phyloP scores from a whole-genome alignment of 2,888 invertebrate genomes.

The Drosophila cognata region DNA sequence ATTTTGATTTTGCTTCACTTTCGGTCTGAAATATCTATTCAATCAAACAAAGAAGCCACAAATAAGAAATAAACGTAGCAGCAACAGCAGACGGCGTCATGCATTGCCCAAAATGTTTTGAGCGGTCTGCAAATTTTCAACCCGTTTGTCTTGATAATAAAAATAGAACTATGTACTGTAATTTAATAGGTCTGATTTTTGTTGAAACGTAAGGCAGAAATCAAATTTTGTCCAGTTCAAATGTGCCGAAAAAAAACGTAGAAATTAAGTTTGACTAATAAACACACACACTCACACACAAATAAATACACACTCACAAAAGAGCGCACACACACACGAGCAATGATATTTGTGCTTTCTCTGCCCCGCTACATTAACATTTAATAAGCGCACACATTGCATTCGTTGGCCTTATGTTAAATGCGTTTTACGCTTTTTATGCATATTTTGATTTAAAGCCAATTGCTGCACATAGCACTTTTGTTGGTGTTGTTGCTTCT shows the following conservation, averaged over 20 bases:
- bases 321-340: slow-evolving; percentile 32
- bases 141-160: not conserved
- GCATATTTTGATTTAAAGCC: slow-evolving; percentile 15
- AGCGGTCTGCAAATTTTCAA: slow-evolving; percentile 7
- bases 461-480: slow-evolving; percentile 23
- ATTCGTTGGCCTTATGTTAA: slow-evolving; percentile 18
- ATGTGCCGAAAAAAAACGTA: slow-evolving; percentile 46
- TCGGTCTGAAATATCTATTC: slow-evolving; percentile 44
- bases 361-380: slow-evolving; percentile 31
- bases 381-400: slow-evolving; percentile 35
- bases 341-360: slow-evolving; percentile 48
- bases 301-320: slow-evolving; percentile 26
- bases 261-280: slow-evolving; percentile 60
- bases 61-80: slow-evolving; percentile 37
- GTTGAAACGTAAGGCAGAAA: not conserved
- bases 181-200: slow-evolving; percentile 9
- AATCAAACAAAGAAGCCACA: slow-evolving; percentile 48
- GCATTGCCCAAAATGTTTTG: slow-evolving; percentile 44
- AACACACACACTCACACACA: slow-evolving; percentile 53
- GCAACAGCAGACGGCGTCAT: slow-evolving; percentile 2
- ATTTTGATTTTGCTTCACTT: slow-evolving; percentile 33
- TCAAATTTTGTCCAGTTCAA: slow-evolving; percentile 16
- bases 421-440: slow-evolving; percentile 30
- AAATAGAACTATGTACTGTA: slow-evolving; percentile 1
- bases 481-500: slow-evolving; percentile 32